Evolutionary conservation across 2,113 vertebrate species (phyloP).

Genomic region (Rhinogobius similis): DNA sequence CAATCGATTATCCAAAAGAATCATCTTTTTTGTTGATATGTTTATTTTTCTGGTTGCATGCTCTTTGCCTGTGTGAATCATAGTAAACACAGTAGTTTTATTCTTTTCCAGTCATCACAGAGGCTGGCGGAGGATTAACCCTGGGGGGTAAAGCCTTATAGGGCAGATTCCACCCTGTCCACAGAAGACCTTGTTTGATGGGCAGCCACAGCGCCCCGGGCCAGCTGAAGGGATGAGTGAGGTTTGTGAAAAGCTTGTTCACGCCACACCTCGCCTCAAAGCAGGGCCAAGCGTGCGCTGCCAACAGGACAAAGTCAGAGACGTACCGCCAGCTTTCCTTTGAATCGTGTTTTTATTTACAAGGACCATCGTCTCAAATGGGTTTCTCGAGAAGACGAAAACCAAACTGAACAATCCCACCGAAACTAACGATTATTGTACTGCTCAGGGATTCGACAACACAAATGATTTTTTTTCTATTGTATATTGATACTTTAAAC

Average conservation of each 20-base stretch:
- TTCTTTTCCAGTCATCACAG: conserved; percentile 46
- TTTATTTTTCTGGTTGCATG: background rate
- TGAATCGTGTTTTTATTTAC: conserved; percentile 29
- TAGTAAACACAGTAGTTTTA: conserved; percentile 39
- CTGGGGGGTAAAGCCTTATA: conserved; percentile 49
- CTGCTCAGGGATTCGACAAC: too few relatives aligned
- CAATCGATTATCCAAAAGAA: too few relatives aligned
- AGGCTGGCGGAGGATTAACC: conserved; percentile 38
- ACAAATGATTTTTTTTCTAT: too few relatives aligned
- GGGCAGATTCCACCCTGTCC: conserved; percentile 53
- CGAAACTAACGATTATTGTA: too few relatives aligned
- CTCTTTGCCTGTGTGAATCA: conserved; percentile 4
- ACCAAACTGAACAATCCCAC: too few relatives aligned
- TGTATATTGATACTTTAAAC: too few relatives aligned
- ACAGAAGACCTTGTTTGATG: conserved; percentile 62
- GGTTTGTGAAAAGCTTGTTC: conserved; percentile 51
- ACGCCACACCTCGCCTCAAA: conserved; percentile 59
- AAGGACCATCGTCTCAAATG: conserved; percentile 11
- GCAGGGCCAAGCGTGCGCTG: conserved; percentile 49
- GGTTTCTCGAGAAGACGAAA: too few relatives aligned
- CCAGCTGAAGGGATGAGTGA: conserved; percentile 55
- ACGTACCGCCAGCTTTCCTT: conserved; percentile 40
- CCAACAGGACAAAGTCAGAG: conserved; percentile 48
- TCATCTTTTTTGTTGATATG: background rate
- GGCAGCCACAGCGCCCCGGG: conserved; percentile 61